Percentiles rank a stretch among this genome's conserved stretches.
These are phyloP conservation scores for Onthophagus sagittarius DNA, from an alignment of 2,888 invertebrate species.

Conservation along the genomic window DNA sequence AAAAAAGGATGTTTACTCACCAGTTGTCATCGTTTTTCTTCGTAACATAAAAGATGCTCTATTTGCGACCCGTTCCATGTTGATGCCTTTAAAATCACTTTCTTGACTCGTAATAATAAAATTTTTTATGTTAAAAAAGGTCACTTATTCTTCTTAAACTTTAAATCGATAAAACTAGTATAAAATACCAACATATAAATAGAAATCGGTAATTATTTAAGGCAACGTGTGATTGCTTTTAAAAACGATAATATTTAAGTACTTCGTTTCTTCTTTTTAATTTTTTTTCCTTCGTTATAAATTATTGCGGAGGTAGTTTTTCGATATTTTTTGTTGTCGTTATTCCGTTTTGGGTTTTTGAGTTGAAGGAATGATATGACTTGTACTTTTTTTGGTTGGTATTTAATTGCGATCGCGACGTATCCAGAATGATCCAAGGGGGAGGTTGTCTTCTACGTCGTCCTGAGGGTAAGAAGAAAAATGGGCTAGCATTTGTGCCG, in stretches of 20 bases:
- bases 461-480: slow-evolving; percentile 29
- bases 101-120: too few relatives aligned
- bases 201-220: slow-evolving; percentile 2
- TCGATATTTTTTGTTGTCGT: background rate
- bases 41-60: slow-evolving; percentile 41
- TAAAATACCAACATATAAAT: slow-evolving; percentile 1
- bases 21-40: slow-evolving; percentile 41
- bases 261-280: slow-evolving; percentile 9
- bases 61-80: slow-evolving; percentile 39
- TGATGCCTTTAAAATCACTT: slow-evolving; percentile 27
- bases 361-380: slow-evolving; percentile 5
- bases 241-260: slow-evolving; percentile 17
- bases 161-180: background rate
- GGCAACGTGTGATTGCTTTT: background rate
- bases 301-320: slow-evolving; percentile 18
- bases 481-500: slow-evolving; percentile 44
- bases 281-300: background rate
- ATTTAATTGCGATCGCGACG: slow-evolving; percentile 13
- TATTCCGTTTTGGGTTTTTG: background rate
- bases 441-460: background rate
- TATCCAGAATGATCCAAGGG: slow-evolving; percentile 16
- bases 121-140: slow-evolving; percentile 31
- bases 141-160: slow-evolving; percentile 30
- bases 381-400: background rate
- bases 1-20: slow-evolving; percentile 34